Conservation (phyloP, 2,888 invertebrate genomes). For the Lasioglossum vierecki region DNA sequence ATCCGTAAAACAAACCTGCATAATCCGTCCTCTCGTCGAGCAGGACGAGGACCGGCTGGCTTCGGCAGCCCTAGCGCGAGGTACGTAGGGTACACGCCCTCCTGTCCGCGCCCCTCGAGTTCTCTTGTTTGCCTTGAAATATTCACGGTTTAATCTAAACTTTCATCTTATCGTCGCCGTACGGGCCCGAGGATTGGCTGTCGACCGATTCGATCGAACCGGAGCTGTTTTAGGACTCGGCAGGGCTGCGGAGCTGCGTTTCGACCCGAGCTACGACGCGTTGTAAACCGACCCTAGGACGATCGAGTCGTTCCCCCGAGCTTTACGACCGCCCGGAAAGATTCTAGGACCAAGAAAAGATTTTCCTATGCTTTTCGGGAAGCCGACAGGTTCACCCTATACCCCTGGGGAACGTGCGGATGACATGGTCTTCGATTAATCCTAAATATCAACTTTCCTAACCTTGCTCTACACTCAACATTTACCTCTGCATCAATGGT, state of each 20-base stretch:
- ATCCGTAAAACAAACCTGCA: slow-evolving; percentile 70
- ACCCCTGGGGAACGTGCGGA: not conserved
- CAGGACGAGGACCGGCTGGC: slow-evolving; percentile 12
- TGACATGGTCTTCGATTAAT: not conserved
- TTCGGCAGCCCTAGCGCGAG: not conserved
- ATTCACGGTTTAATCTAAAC: slow-evolving; percentile 79
- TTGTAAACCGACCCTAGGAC: slow-evolving; percentile 5
- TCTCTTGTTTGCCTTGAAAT: slow-evolving; percentile 68
- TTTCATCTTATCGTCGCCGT: slow-evolving; percentile 75
- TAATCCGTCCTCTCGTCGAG: slow-evolving; percentile 60
- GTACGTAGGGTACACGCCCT: no score
- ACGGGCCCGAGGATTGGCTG: slow-evolving; percentile 62
- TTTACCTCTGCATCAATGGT: no score
- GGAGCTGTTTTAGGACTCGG: slow-evolving; percentile 7
- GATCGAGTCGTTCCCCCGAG: not conserved
- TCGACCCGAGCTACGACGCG: not conserved
- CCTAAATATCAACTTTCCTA: not conserved
- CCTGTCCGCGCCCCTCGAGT: not conserved
- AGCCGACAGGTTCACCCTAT: not conserved
- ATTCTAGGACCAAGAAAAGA: not conserved
- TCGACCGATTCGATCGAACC: slow-evolving; percentile 47
- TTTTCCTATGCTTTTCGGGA: not conserved
- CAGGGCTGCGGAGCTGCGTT: not conserved
- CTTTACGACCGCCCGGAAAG: not conserved
- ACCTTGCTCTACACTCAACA: not conserved